Evolutionary conservation across 1,140 invertebrate species (phyloP).

Genomic region (Megalonaias nervosa): DNA sequence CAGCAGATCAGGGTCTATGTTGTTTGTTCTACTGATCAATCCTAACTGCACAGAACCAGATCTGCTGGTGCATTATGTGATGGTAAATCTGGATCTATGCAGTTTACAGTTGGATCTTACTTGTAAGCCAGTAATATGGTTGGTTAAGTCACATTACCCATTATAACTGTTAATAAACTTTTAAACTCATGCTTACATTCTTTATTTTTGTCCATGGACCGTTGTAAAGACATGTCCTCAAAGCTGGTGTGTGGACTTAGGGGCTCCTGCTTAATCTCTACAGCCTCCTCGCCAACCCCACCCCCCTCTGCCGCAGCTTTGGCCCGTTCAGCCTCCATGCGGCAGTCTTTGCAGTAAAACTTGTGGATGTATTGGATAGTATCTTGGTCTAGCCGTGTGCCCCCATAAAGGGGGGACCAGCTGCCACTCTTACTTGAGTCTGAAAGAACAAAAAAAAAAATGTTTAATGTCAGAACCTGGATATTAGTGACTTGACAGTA

Average conservation of each 20-base stretch:
- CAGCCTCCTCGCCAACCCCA: conserved; percentile 29
- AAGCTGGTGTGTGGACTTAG: conserved; percentile 89
- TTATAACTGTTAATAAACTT: no score
- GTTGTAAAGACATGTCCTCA: conserved; percentile 92
- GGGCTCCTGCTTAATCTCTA: conserved; percentile 38
- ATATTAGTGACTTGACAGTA: no score
- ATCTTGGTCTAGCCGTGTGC: conserved; percentile 59
- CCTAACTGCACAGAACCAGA: no score
- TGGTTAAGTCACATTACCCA: no score
- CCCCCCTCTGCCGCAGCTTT: conserved; percentile 38
- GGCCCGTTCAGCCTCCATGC: conserved; percentile 70
- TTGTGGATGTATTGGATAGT: conserved; percentile 69
- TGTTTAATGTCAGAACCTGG: no score
- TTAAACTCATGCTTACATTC: conserved; percentile 86
- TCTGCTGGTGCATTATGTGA: no score
- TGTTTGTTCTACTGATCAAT: no score
- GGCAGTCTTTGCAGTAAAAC: conserved; percentile 76
- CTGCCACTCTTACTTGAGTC: conserved; percentile 66
- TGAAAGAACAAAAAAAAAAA: conserved; percentile 34
- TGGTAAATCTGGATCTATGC: no score
- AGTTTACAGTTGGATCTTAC: no score
- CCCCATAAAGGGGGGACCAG: conserved; percentile 66
- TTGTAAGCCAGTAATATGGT: no score
- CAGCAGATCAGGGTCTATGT: no score
- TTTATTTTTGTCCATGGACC: conserved; percentile 96